These are phyloP conservation scores for Drosophila stalkeri DNA, from an alignment of 2,888 invertebrate genomes.

Conservation along the genomic window DNA sequence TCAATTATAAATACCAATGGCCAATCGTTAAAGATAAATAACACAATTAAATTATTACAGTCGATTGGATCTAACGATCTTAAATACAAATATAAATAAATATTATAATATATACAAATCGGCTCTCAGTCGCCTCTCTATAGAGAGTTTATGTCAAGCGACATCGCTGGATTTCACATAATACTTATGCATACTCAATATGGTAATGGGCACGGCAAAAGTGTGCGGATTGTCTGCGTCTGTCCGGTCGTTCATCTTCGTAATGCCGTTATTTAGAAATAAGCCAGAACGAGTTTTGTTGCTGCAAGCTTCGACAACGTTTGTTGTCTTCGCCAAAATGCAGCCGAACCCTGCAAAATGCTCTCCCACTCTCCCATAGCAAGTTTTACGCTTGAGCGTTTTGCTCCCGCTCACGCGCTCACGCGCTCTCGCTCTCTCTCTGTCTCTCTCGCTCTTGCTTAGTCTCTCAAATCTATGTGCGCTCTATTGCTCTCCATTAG, in stretches of 20 bases:
- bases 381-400: slow-evolving; percentile 16
- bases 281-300: slow-evolving; percentile 74
- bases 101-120: background rate
- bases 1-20: background rate
- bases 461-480: background rate
- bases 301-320: slow-evolving; percentile 39
- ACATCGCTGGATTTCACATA: slow-evolving; percentile 30
- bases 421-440: slow-evolving; percentile 5
- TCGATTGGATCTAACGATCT: background rate
- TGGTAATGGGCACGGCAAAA: slow-evolving; percentile 66
- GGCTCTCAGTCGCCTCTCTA: background rate
- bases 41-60: background rate
- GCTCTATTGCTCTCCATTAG: background rate
- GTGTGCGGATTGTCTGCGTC: slow-evolving; percentile 68
- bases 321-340: slow-evolving; percentile 73
- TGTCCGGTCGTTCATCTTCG: slow-evolving; percentile 79
- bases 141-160: slow-evolving; percentile 10
- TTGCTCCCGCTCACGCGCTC: slow-evolving; percentile 6
- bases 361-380: slow-evolving; percentile 39
- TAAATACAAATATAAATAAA: background rate
- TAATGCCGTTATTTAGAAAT: slow-evolving; percentile 81
- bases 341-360: slow-evolving; percentile 59
- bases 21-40: background rate
- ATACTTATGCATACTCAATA: slow-evolving; percentile 41
- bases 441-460: slow-evolving; percentile 7